Conservation (phyloP, 1,140 invertebrate genomes). For the Akabosia matsudoensis region DNA sequence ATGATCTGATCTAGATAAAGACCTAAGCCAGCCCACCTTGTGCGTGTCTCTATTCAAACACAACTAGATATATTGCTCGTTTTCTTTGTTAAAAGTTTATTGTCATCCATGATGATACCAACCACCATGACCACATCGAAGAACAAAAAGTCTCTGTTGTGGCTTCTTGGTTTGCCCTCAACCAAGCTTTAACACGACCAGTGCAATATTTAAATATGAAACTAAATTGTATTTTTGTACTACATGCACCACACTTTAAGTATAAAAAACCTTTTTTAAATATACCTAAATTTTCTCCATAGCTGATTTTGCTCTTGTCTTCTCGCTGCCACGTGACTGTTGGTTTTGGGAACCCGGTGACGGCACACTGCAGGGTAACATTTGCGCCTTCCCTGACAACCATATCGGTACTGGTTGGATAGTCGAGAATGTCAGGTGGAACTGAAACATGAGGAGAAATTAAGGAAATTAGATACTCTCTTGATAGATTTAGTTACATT, state of each 20-base stretch:
- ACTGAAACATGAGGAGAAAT: conserved; percentile 59
- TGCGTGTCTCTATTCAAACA: no score
- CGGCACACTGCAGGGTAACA: conserved; percentile 69
- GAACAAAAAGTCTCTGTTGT: background rate
- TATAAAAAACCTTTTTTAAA: background rate
- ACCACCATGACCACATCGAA: no score
- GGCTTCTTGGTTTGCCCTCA: conserved; percentile 7
- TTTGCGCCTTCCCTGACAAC: conserved; percentile 80
- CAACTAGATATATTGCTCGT: background rate
- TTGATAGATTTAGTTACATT: conserved; percentile 1
- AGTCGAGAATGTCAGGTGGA: conserved; percentile 79
- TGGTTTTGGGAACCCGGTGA: conserved; percentile 39
- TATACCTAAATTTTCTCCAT: conserved; percentile 41
- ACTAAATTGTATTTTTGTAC: no score
- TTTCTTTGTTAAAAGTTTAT: background rate
- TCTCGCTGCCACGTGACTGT: conserved; percentile 42
- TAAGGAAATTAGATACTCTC: background rate
- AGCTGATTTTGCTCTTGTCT: conserved; percentile 43
- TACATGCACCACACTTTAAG: background rate
- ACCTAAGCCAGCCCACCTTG: background rate
- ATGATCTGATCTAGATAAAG: background rate
- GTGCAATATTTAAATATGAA: no score
- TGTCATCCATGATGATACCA: no score
- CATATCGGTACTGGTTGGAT: conserved; percentile 73
- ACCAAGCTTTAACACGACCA: background rate